phyloP scores from a whole-genome alignment of 2,888 invertebrate genomes.

The Agrotis ipsilon region DNA sequence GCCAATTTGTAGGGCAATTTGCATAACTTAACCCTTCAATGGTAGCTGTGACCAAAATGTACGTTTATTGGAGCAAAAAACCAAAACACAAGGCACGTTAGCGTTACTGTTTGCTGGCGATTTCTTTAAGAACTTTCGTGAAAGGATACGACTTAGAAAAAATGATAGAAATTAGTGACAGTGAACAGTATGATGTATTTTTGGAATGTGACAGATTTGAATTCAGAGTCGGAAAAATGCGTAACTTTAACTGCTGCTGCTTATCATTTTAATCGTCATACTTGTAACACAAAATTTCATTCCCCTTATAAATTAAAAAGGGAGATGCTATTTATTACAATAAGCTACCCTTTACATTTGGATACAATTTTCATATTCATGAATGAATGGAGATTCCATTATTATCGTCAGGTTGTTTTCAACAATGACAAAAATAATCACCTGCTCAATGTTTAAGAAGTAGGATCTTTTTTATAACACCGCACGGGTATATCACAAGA shows the following conservation, averaged over 20 bases:
- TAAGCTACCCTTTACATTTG: no score
- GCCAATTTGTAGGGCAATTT: constrained; percentile 83
- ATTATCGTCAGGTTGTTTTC: background rate
- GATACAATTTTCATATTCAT: constrained; percentile 16
- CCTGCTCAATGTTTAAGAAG: background rate
- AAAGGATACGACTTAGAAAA: constrained; percentile 73
- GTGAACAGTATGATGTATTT: constrained; percentile 55
- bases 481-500: background rate
- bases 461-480: background rate
- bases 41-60: constrained; percentile 74
- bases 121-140: constrained; percentile 68
- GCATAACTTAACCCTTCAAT: constrained; percentile 88
- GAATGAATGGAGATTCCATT: constrained; percentile 2
- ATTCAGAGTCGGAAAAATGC: background rate
- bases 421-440: constrained; percentile 12
- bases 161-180: constrained; percentile 38
- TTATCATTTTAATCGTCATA: constrained; percentile 14
- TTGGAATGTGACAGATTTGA: background rate
- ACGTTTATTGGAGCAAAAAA: constrained; percentile 87
- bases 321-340: no score
- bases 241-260: background rate
- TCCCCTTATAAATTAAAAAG: background rate
- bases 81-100: constrained; percentile 71
- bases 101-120: constrained; percentile 80
- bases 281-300: background rate